A percentile compares a stretch with the other conserved stretches of the same genome.
Conservation (phyloP, 2,888 invertebrate genomes). For the Ochropleura plecta region DNA sequence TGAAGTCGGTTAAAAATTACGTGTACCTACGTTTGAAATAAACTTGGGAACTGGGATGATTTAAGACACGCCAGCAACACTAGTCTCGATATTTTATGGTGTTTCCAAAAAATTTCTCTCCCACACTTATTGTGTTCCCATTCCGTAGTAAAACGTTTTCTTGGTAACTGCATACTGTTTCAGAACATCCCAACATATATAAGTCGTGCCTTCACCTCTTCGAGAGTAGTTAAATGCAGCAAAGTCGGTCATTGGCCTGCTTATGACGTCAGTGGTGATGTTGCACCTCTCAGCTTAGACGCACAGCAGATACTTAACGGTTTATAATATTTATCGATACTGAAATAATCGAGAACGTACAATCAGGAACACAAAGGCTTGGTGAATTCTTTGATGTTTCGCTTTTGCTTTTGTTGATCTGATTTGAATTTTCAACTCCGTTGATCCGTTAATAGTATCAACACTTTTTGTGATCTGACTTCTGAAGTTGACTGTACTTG, state of each 20-base stretch:
- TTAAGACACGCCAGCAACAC: constrained; percentile 1
- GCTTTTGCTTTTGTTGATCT: constrained; percentile 33
- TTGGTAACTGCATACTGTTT: constrained; percentile 38
- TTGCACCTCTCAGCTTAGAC: constrained; percentile 68
- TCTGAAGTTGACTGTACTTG: constrained; percentile 48
- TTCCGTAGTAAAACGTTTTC: constrained; percentile 25
- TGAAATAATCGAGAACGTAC: constrained; percentile 58
- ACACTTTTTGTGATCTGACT: constrained; percentile 31
- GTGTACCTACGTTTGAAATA: neutral
- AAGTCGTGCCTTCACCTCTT: constrained; percentile 59
- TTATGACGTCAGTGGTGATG: constrained; percentile 79
- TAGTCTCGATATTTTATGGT: constrained; percentile 6
- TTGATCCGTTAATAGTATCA: constrained; percentile 32
- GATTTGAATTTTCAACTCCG: constrained; percentile 20
- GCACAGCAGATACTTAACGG: constrained; percentile 60
- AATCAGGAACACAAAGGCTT: constrained; percentile 48
- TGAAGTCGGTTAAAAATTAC: too few relatives aligned
- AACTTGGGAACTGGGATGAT: neutral
- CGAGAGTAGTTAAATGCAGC: constrained; percentile 66
- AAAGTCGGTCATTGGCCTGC: constrained; percentile 72
- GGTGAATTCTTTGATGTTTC: constrained; percentile 30
- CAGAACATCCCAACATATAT: constrained; percentile 51
- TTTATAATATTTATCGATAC: constrained; percentile 60
- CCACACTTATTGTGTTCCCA: constrained; percentile 8
- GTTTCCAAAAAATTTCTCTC: constrained; percentile 21